Conservation (phyloP, 2,888 invertebrate species). For the Dryobotodes eremita region DNA sequence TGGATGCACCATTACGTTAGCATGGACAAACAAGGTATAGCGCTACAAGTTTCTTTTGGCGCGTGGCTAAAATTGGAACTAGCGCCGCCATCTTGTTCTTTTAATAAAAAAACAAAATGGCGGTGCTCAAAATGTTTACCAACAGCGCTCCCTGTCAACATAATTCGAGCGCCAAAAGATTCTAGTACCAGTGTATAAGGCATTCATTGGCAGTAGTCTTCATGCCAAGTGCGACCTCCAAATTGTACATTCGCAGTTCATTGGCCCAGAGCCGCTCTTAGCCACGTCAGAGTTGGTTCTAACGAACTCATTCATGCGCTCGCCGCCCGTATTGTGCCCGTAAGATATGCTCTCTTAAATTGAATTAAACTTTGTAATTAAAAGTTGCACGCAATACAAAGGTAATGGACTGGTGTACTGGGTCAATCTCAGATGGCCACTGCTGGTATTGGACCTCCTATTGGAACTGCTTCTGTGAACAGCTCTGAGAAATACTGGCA, state of each 20-base stretch:
- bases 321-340: constrained; percentile 69
- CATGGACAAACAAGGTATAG: neutral
- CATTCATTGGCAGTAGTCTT: neutral
- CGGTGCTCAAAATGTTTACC: neutral
- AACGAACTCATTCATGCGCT: constrained; percentile 77
- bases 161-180: neutral
- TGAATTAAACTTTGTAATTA: constrained; percentile 82
- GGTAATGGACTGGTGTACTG: constrained; percentile 16
- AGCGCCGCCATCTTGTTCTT: neutral
- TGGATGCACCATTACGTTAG: too few species aligned
- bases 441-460: neutral
- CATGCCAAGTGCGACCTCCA: constrained; percentile 32
- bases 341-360: constrained; percentile 80
- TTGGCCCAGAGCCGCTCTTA: constrained; percentile 37
- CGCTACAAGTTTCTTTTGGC: neutral
- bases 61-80: neutral
- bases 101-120: neutral
- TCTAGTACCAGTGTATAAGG: neutral
- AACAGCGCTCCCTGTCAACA: neutral
- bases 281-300: constrained; percentile 66
- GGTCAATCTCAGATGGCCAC: neutral
- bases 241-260: constrained; percentile 26
- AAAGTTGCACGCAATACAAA: constrained; percentile 71
- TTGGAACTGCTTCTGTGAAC: neutral
- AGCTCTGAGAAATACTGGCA: neutral